These are phyloP conservation scores for Drosophila nannoptera DNA, from an alignment of 1,140 invertebrate species.

Conservation along the genomic window DNA sequence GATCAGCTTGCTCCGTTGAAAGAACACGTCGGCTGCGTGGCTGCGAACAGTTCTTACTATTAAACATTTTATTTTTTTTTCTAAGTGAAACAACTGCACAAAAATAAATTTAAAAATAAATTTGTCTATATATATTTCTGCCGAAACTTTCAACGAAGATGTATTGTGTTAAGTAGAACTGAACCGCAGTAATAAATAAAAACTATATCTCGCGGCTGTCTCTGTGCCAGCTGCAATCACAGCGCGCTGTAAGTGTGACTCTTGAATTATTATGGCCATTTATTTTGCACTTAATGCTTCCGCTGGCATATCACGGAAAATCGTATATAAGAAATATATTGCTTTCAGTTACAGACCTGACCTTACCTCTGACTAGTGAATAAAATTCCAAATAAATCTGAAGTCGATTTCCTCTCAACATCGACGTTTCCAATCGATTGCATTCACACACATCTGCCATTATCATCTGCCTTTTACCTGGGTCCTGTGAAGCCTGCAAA, in stretches of 20 bases:
- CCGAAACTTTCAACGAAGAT: not conserved
- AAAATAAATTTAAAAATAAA: not conserved
- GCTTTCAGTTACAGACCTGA: too few species aligned
- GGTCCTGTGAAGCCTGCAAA: too few species aligned
- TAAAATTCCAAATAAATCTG: too few species aligned
- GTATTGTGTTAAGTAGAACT: not conserved
- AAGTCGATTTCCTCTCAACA: too few species aligned
- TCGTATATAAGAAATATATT: too few species aligned
- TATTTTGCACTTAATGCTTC: not conserved
- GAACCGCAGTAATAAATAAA: slow-evolving; percentile 5
- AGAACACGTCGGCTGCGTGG: not conserved
- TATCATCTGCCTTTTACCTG: not conserved
- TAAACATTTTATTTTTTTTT: not conserved
- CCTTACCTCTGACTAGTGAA: too few species aligned
- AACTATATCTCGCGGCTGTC: not conserved
- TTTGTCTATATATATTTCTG: not conserved
- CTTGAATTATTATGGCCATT: slow-evolving; percentile 11
- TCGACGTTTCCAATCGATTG: slow-evolving; percentile 1
- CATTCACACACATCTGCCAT: not conserved
- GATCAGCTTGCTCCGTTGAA: slow-evolving; percentile 8
- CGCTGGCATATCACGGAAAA: too few species aligned
- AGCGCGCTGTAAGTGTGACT: slow-evolving; percentile 11
- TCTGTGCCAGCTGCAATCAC: not conserved
- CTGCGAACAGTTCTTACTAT: not conserved
- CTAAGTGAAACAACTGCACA: too few species aligned